Base-by-base conservation (phyloP, 2,113 vertebrate species). In the Anarhynchus alexandrinus region DNA sequence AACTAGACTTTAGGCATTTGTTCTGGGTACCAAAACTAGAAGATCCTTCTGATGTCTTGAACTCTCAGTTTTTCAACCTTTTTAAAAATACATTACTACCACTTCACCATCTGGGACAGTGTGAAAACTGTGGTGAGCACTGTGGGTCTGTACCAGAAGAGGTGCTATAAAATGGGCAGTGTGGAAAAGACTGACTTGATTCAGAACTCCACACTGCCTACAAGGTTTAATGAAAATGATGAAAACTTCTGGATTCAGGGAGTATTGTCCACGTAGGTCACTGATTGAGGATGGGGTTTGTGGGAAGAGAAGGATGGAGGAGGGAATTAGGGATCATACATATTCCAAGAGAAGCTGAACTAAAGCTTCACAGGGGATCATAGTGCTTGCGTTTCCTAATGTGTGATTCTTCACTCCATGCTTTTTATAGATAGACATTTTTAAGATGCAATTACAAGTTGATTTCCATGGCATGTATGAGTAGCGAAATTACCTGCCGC, bases 401-500 rank as follows among this genome's bases (percentile, higher is more conserved):
- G 18, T 45, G 38, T 22, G 70, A 34, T 59, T 66, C 59, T 66
- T 83, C 23, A 9, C 25, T 52, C 34, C 6, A 0, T 55, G 29
- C 27, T 59, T 58, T 73, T 71, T 42, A 3, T 74, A 32, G 42
- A 8, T 9, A 36, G 86, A 11, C 36, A 19, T 47, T 54, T 92
- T 21, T n/a, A 47, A 85, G 54, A 29, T 86, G 59, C 32, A 78
- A 11, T 84, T 83, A 22, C 54, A 76, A 23, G 58, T 29, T 91
- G 79, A 80, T 91, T 86, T 86, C 59, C 26, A 8, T 7, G 30
- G 67, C 0, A 0, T 71, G 72, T 45, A 5, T 51, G 72, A 82
- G 58, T 30, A 36, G 66, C 52, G 88, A 85, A 61, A 59, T 43
- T 92, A 62, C 10, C 64, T 96, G 55, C 76, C 51, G 59, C 81